A percentile compares a stretch with the other conserved stretches of the same genome.
These are phyloP conservation scores for Zonitis immaculata DNA, from an alignment of 2,888 invertebrate genomes.

Conservation along the genomic window DNA sequence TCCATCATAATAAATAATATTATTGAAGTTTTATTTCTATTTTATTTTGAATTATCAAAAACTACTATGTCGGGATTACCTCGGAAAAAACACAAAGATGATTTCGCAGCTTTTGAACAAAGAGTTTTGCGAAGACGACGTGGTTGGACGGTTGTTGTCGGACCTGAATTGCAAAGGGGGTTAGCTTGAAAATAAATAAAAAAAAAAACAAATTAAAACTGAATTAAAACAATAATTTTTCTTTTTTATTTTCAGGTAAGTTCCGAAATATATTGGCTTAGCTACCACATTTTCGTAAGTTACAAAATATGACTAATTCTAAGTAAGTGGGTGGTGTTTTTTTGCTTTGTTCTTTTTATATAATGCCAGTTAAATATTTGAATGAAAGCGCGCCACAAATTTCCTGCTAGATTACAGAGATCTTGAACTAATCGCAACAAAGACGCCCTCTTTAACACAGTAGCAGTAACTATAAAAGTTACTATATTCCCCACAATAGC, in stretches of 20 bases:
- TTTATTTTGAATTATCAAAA: not conserved
- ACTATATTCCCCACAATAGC: not conserved
- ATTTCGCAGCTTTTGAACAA: slow-evolving; percentile 41
- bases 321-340: no score
- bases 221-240: not conserved
- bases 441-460: not conserved
- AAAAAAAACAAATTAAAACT: not conserved
- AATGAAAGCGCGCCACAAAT: not conserved
- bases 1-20: no score
- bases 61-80: slow-evolving; percentile 14
- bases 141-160: slow-evolving; percentile 72
- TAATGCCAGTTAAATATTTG: not conserved
- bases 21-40: no score
- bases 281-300: not conserved
- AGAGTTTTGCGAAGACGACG: slow-evolving; percentile 54
- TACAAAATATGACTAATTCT: not conserved
- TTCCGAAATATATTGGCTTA: not conserved
- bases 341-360: not conserved
- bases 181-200: slow-evolving; percentile 37
- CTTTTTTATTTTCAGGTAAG: not conserved
- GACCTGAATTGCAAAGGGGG: slow-evolving; percentile 62
- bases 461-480: not conserved
- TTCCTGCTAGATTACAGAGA: not conserved
- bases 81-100: slow-evolving; percentile 33
- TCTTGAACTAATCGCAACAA: not conserved